Evolutionary conservation across 2,797 vertebrate species (phyloP).

Genomic region (Phalanger gymnotis): DNA sequence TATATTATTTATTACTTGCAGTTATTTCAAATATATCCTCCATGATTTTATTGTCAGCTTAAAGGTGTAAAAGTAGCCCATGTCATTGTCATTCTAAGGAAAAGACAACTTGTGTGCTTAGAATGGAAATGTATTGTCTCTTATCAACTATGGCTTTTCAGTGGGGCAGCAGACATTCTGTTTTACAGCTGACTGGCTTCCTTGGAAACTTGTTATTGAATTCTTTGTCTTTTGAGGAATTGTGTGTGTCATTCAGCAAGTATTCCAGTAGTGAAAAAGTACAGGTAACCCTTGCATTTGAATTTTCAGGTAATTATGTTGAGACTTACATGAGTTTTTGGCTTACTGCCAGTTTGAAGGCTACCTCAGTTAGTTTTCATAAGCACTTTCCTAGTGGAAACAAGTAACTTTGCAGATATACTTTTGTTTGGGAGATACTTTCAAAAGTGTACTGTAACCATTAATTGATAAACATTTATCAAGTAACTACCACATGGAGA

Average conservation of each 20-base stretch:
- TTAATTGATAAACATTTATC: neutral
- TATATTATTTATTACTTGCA: neutral
- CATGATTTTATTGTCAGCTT: neutral
- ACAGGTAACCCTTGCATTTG: neutral
- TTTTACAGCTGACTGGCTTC: rapidly evolving
- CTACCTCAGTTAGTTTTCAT: neutral
- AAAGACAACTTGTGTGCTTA: neutral
- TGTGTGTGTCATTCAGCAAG: neutral
- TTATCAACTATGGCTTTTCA: rapidly evolving
- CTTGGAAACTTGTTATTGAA: neutral
- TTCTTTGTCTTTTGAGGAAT: neutral
- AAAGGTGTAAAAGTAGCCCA: neutral
- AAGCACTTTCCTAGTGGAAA: neutral
- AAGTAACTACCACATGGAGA: neutral
- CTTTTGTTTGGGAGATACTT: neutral
- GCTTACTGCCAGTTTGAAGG: neutral
- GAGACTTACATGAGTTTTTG: neutral
- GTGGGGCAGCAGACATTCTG: neutral
- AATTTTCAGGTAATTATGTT: neutral
- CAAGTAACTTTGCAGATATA: neutral
- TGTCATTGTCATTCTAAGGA: neutral
- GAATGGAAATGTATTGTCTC: neutral
- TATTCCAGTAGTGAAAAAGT: neutral
- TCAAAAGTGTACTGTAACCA: neutral
- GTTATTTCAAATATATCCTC: neutral